Base-by-base conservation (phyloP, 1,140 invertebrate genomes). In the Drosophila lini region DNA sequence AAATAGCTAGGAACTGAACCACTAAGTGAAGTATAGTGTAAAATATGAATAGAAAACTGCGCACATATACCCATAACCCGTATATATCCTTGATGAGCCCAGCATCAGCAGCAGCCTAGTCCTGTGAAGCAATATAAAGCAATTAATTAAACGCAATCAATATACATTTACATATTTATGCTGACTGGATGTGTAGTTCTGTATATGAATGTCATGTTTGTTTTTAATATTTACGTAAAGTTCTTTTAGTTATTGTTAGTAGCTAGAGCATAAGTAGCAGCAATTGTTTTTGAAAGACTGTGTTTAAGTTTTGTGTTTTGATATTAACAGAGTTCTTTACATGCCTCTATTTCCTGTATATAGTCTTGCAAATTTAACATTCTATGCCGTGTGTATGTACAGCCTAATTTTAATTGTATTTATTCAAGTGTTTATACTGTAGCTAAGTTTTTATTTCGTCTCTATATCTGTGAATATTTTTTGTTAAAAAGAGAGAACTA, bases 251-350 rank as follows among this genome's bases (percentile, higher is more conserved):
- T 84, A 84, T 79, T 88, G 47, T 79, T 86, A 76, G 59, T 73
- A 53, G 40, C 34, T 42, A 47, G 16, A 25, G 19, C 8, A 19
- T 90, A 90, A 90, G 80, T 90, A 90, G 86, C 82, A 78, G 78
- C 88, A 90, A 90, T 90, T 90, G 78, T 85, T 77, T 81, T 85
- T 90, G 85, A 90, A 90, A 90, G 86, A 90, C 86, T 90, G 86
- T 90, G 60, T 88, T 89, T 83, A 88, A 83, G 80, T 88, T 88
- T 86, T 85, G 81, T 90, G 90, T 78, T 90, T 63, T 74, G 56
- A 81, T 78, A 61, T 78, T 44, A 59, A 55, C 48, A 41, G 19
- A 38, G 47, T 68, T 73, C 61, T 40, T 50, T 50, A 64, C 28
- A 57, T 34, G 7, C 32, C 5, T 38, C 13, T 55, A 63, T 56